These are phyloP conservation scores for Gymnocephalus cernua DNA, from an alignment of 2,113 vertebrate genomes.

Conservation along the genomic window DNA sequence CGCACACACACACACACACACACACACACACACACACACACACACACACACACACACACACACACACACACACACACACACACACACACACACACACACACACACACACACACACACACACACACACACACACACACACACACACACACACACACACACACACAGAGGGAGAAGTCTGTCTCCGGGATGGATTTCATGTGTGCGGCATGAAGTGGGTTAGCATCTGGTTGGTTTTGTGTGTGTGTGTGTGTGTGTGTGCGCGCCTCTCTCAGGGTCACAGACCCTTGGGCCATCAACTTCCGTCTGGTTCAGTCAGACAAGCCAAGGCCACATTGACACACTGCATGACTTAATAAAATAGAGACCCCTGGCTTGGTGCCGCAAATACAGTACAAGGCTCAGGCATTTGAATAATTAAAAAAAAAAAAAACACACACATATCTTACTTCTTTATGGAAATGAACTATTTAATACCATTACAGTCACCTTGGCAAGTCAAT, in stretches of 20 bases:
- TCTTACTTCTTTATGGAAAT: constrained; percentile 66
- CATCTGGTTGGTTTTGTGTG: constrained; percentile 50
- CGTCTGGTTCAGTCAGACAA: constrained; percentile 71
- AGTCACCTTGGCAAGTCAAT: constrained; percentile 73
- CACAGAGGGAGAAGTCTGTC: constrained; percentile 65
- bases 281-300: constrained; percentile 69
- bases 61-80: constrained; percentile 29
- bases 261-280: constrained; percentile 65
- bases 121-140: constrained; percentile 38
- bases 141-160: no score
- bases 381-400: constrained; percentile 43
- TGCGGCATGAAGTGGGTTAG: constrained; percentile 52
- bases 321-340: constrained; percentile 72
- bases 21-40: constrained; percentile 17
- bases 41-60: constrained; percentile 38
- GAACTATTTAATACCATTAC: constrained; percentile 55
- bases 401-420: constrained; percentile 41
- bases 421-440: constrained; percentile 42
- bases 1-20: constrained; percentile 26
- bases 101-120: constrained; percentile 36
- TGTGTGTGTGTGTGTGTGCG: constrained; percentile 1
- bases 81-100: constrained; percentile 33
- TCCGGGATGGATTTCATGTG: constrained; percentile 65
- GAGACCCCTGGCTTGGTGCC: constrained; percentile 41
- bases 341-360: constrained; percentile 70